Percentiles rank a stretch among this genome's conserved stretches.
These are phyloP conservation scores for Physocephala rufipes DNA, from an alignment of 2,888 invertebrate genomes.

Conservation along the genomic window DNA sequence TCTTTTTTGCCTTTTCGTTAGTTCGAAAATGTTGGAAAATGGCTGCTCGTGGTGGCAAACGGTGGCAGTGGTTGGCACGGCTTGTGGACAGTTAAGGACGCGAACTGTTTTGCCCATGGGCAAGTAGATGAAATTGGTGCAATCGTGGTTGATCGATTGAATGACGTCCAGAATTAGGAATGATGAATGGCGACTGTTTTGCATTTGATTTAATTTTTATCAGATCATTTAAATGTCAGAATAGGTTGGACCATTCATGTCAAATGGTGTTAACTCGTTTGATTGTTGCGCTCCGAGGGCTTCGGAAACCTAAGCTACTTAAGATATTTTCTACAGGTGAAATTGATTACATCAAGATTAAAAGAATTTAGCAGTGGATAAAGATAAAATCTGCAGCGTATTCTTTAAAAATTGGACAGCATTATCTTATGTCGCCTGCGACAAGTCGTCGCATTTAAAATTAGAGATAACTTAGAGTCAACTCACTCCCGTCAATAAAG, in stretches of 20 bases:
- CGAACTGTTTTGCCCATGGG: neutral
- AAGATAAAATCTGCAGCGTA: too few relatives aligned
- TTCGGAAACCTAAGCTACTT: neutral
- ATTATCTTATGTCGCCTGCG: too few relatives aligned
- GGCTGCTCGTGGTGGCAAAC: slow-evolving; percentile 1
- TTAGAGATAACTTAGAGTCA: too few relatives aligned
- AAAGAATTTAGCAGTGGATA: too few relatives aligned
- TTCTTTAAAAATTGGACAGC: too few relatives aligned
- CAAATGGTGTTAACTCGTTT: too few relatives aligned
- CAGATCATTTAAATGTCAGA: slow-evolving; percentile 10
- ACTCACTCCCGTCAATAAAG: too few relatives aligned
- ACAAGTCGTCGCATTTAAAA: too few relatives aligned
- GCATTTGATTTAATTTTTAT: neutral
- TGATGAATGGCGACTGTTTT: slow-evolving; percentile 2
- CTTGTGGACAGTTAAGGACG: neutral
- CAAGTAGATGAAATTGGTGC: neutral
- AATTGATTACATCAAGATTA: too few relatives aligned
- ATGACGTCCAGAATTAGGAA: slow-evolving; percentile 12
- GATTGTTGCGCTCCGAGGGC: too few relatives aligned
- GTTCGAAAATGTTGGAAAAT: neutral
- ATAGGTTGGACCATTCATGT: neutral
- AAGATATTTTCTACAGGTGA: neutral
- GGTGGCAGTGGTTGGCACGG: neutral
- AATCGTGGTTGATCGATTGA: neutral
- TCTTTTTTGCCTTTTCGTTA: neutral